Evolutionary conservation across 2,797 vertebrate species (phyloP), one percentile per base, ranked within the genome.

Genomic region (Rhinichthys osculus): DNA sequence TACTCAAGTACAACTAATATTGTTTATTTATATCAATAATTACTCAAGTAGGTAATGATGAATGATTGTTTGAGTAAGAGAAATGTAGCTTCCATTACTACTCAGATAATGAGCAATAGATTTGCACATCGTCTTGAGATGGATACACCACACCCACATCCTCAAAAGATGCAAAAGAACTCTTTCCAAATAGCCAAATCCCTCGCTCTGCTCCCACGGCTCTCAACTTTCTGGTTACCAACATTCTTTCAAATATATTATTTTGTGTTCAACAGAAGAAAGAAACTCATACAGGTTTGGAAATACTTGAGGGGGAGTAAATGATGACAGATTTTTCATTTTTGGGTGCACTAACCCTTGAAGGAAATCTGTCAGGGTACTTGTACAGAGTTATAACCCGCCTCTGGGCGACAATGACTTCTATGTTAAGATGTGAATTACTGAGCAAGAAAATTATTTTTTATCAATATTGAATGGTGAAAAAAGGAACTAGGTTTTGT

Each of bases 361-460:
- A 59, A 42, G 9, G 23, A 78, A 38, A 77, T 50, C 13, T 74
- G 14, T 33, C 14, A 3, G 16, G 23, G 5, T 35, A 35, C 2
- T 52, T 19, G 23, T 62, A 1, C 8, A 44, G 9, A 16, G 17
- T 70, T 54, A 40, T 16, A 2, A 52, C 30, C 62, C 44, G 1
- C 11, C 27, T 47, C 70, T 73, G 19, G 27, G 16, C 4, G 4
- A 7, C 40, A 50, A 30, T 50, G 54, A 10, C 19, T 64, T 83
- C 27, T 62, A 13, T 83, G 23, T 66, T 83, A n/a, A 76, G 38
- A 74, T 42, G 38, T 72, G 35, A 59, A 44, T 72, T 19, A 38
- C n/a, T 59, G 2, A 82, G n/a, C 17, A 14, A 30, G 0, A 47
- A 30, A 27, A 13, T 35, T 0, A 1, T 6, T 52, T 16, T 27